Evolutionary conservation across 2,888 invertebrate species (phyloP), one percentile per base, ranked within the genome.

Genomic region (Meliscaeva auricollis): DNA sequence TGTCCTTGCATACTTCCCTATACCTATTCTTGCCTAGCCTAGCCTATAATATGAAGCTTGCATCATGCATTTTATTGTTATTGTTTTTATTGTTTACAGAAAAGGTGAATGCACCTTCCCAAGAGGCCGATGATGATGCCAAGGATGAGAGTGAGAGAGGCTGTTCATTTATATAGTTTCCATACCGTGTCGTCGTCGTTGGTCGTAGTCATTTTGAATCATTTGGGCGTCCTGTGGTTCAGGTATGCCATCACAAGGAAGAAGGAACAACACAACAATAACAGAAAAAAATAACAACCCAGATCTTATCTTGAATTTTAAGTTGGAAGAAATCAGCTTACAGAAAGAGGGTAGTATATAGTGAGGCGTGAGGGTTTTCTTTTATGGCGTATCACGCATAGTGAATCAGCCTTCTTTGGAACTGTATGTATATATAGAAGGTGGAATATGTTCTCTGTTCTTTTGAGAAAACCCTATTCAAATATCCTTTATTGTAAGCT

Each of bases 391-490:
- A 76, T 76, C 85, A 85, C 76, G 81, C 85, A 81, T 85, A 76
- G 76, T 56, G 17, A 22, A 56, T 35, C 44, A 46, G 54, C 56
- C 17, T 15, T 50, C 60, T n/a, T 50, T 26, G 35, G 66, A 54
- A 56, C 30, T 68, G 41, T 44, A 32, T 54, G n/a, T n/a, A n/a
- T n/a, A n/a, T n/a, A n/a, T n/a, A n/a, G n/a, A 72, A 35, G 32
- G 66, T 50, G 66, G 9, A 50, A 66, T 50, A 20, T 35, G 48
- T 50, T 48, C 20, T 9, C 8, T 38, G 32, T 50, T 38, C 85
- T 76, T 85, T 81, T 77, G 73, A 81, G 76, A 85, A 85, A 81
- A 81, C 81, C 69, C 81, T 81, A 81, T 85, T 85, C 81, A 81
- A 85, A 85, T 85, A 77, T 77, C 76, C 73, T 77, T 73, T 85